phyloP scores from a whole-genome alignment of 1,140 invertebrate species.

The Anagrus nilaparvatae region DNA sequence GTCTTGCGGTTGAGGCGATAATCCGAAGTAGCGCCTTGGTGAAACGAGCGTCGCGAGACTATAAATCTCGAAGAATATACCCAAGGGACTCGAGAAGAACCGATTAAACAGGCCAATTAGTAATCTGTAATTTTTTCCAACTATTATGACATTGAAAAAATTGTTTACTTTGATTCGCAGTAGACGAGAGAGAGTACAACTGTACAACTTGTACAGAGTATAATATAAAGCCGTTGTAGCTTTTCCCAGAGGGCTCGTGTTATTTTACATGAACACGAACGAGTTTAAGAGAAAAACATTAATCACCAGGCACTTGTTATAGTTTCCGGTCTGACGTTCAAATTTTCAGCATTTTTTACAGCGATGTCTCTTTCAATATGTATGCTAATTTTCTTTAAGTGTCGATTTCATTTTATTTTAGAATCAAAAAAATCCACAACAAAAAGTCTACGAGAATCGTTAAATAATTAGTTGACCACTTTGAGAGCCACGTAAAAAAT shows the following conservation, averaged over 20 bases:
- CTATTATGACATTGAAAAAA: neutral
- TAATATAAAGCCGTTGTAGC: constrained; percentile 16
- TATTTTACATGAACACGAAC: constrained; percentile 25
- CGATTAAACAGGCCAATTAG: constrained; percentile 25
- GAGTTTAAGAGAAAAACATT: constrained; percentile 31
- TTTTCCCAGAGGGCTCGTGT: constrained; percentile 22
- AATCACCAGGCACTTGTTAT: constrained; percentile 33
- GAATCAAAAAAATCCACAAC: too few relatives aligned
- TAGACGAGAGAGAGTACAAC: constrained; percentile 1
- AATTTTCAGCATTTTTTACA: too few relatives aligned
- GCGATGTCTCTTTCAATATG: too few relatives aligned
- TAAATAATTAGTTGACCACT: too few relatives aligned
- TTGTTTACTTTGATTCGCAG: neutral
- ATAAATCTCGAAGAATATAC: constrained; percentile 25
- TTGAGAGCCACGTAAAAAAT: too few relatives aligned
- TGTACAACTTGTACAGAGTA: constrained; percentile 22
- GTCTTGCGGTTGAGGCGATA: constrained; percentile 25
- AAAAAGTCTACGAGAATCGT: too few relatives aligned
- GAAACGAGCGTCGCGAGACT: constrained; percentile 10
- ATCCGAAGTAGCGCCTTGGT: constrained; percentile 21
- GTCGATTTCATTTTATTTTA: too few relatives aligned
- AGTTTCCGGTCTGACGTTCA: constrained; percentile 22
- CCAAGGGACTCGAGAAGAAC: constrained; percentile 13
- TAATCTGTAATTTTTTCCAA: constrained; percentile 16
- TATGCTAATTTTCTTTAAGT: too few relatives aligned